Evolutionary conservation across 2,888 invertebrate species (phyloP).

Genomic region (Lamproptera curius): DNA sequence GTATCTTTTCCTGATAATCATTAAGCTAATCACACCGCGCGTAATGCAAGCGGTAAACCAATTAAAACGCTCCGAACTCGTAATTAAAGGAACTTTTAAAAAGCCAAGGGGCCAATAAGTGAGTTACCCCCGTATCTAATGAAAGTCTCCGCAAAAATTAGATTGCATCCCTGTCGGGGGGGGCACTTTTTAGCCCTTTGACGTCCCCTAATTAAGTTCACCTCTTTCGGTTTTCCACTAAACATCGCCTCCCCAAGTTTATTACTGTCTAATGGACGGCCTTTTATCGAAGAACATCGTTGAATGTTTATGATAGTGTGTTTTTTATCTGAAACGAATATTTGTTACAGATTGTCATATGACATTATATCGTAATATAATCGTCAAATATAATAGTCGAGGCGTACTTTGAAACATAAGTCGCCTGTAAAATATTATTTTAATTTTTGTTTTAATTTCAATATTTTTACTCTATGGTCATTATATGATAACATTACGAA

Average conservation of each 20-base stretch:
- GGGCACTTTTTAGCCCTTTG: conserved; percentile 54
- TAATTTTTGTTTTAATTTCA: no score
- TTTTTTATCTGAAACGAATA: background rate
- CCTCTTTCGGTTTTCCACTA: conserved; percentile 36
- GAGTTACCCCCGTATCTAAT: conserved; percentile 40
- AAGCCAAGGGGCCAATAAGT: conserved; percentile 42
- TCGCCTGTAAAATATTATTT: no score
- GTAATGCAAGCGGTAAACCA: conserved; percentile 16
- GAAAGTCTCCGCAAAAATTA: conserved; percentile 62
- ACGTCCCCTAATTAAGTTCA: conserved; percentile 52
- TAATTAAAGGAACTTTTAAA: conserved; percentile 49
- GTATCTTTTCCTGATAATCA: no score
- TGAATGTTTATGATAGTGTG: no score
- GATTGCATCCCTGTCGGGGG: conserved; percentile 45
- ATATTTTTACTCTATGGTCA: no score
- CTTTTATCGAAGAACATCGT: background rate
- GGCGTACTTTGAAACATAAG: no score
- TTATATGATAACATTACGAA: no score
- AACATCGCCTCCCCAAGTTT: background rate
- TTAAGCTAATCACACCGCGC: conserved; percentile 1
- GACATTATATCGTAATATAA: background rate
- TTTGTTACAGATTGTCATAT: background rate
- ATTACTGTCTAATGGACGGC: no score
- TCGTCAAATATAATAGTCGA: background rate
- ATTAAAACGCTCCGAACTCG: conserved; percentile 40